Evolutionary conservation across 2,113 vertebrate genomes (phyloP).

Genomic region (Catharus fuscescens): DNA sequence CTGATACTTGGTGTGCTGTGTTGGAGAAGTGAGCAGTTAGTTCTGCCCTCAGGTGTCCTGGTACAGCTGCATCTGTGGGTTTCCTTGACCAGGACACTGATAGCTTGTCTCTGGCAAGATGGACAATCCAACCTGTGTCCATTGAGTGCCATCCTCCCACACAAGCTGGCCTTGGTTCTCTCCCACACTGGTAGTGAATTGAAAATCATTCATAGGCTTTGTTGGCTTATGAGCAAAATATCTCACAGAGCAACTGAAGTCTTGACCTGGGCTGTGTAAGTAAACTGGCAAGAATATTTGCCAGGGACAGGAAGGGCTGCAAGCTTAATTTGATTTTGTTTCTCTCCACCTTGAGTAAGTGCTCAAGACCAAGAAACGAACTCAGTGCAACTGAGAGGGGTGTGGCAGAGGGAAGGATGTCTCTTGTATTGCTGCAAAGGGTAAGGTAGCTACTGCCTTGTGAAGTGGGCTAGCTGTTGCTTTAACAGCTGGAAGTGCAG

Average conservation of each 20-base stretch:
- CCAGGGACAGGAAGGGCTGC: neutral
- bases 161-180: neutral
- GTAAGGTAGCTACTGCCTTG: neutral
- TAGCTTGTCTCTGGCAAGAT: neutral
- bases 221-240: neutral
- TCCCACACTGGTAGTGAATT: neutral
- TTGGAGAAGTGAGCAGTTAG: neutral
- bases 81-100: neutral
- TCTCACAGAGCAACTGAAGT: neutral
- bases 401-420: neutral
- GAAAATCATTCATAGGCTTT: neutral
- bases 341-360: neutral
- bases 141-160: neutral
- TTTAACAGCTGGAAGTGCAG: neutral
- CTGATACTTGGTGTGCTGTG: neutral
- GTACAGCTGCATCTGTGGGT: neutral
- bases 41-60: neutral
- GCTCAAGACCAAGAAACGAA: neutral
- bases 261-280: neutral
- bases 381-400: neutral
- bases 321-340: neutral
- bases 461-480: neutral
- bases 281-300: neutral
- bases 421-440: neutral
- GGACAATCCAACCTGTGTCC: neutral